Evolutionary conservation across 2,888 invertebrate genomes (phyloP), one percentile per base, ranked within the genome.

Genomic region (Spialia ferax): DNA sequence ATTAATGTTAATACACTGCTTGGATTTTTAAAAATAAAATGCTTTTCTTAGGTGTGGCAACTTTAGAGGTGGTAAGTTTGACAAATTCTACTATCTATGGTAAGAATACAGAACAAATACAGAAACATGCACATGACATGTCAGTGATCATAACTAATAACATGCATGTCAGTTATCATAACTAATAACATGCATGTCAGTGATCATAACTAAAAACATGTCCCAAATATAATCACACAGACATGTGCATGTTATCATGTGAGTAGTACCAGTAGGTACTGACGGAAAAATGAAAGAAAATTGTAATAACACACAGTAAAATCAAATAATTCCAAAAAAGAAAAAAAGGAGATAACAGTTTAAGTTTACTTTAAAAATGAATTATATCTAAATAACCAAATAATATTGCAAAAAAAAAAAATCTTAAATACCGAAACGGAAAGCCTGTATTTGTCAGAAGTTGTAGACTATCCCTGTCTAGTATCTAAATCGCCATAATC

Each of bases 391-490:
- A n/a, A n/a, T n/a, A 29, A 2, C 29, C 8, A 2, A 29, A 2
- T 29, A 29, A 7, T 29, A 1, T 8, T 29, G 29, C 6, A 7
- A 29, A 7, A 29, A 4, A 29, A 29, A 29, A 29, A 8, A 5
- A 29, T 29, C 6, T 29, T 7, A n/a, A n/a, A n/a, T n/a, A n/a
- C n/a, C 8, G 13, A 42, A 15, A 42, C 15, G 42, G 35, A 66
- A 71, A 71, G 91, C 90, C 92, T 91, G 91, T 90, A 87, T 90
- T 91, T 92, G 91, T 70, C 91, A 92, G 85, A 91, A 91, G 91
- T 90, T 87, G 64, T 71, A 22, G 68, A 63, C 60, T 63, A 59
- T 62, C 52, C 59, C 13, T 54, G 35, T 56, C 32, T 20, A 66
- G 71, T 75, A 75, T 73, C 38, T 64, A 38, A 71, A 78, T 76